Conservation (phyloP, 2,888 invertebrate species). For the Hedya salicella region DNA sequence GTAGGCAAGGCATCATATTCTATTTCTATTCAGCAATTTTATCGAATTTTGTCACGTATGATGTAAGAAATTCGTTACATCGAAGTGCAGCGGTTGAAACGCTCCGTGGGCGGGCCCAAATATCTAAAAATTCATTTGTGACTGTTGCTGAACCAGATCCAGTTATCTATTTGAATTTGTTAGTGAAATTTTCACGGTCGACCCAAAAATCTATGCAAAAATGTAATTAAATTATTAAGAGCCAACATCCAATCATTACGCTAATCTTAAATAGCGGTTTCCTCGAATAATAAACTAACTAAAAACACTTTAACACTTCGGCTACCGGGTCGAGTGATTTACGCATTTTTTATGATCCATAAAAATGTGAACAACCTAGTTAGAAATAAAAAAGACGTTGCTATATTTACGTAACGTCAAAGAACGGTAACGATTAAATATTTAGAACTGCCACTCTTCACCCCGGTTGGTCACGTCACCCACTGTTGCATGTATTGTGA, state of each 20-base stretch:
- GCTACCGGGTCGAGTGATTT: constrained; percentile 19
- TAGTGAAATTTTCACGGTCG: no score
- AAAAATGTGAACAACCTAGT: constrained; percentile 27
- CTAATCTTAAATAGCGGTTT: constrained; percentile 17
- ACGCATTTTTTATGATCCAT: constrained; percentile 21
- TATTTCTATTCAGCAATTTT: no score
- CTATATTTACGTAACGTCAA: constrained; percentile 20
- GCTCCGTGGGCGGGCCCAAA: no score
- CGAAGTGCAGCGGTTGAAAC: no score
- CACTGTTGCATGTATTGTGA: neutral
- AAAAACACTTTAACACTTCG: constrained; percentile 23
- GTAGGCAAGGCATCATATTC: no score
- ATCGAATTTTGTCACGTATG: no score
- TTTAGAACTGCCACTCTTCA: neutral
- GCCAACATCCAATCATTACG: neutral
- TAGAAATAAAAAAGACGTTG: constrained; percentile 16
- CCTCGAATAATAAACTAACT: constrained; percentile 25
- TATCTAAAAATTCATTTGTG: no score
- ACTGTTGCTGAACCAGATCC: no score
- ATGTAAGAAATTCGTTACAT: no score
- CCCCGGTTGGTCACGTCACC: neutral
- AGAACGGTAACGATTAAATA: neutral
- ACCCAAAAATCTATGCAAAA: no score
- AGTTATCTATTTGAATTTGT: no score
- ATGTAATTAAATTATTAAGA: neutral